These are phyloP conservation scores for Orthosia cruda DNA, from an alignment of 2,888 invertebrate genomes.

Conservation along the genomic window DNA sequence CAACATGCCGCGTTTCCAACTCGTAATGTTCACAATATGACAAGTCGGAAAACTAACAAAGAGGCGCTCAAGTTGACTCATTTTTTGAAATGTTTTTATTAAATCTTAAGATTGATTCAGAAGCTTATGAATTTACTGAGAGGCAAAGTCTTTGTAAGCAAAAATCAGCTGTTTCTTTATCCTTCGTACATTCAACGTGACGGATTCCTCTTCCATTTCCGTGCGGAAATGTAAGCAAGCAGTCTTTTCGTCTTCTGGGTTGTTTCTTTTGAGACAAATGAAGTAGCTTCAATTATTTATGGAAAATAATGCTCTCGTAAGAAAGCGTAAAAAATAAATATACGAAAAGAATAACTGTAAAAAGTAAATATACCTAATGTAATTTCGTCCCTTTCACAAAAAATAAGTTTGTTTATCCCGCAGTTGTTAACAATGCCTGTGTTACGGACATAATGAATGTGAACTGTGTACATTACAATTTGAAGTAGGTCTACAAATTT, in stretches of 20 bases:
- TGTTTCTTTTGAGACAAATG: conserved; percentile 1
- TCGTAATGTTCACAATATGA: not conserved
- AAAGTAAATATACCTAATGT: not conserved
- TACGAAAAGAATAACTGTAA: not conserved
- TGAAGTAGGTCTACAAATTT: too few relatives aligned
- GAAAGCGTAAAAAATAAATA: too few relatives aligned
- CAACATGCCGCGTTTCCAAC: not conserved
- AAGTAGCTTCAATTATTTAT: conserved; percentile 11
- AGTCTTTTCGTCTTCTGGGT: not conserved
- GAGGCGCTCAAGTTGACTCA: not conserved
- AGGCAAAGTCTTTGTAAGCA: not conserved
- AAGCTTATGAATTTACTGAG: not conserved
- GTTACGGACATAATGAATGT: not conserved
- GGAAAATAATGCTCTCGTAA: not conserved
- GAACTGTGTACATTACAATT: not conserved
- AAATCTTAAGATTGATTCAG: not conserved
- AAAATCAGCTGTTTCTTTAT: conserved; percentile 1
- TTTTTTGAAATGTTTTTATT: conserved; percentile 7
- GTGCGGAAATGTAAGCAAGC: not conserved
- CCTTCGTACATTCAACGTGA: not conserved
- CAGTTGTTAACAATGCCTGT: not conserved
- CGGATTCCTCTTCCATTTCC: too few relatives aligned
- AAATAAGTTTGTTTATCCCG: not conserved
- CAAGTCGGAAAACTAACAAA: not conserved
- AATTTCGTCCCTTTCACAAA: not conserved